Conservation (phyloP, 1,140 invertebrate species). For the Drosophila subobscura region DNA sequence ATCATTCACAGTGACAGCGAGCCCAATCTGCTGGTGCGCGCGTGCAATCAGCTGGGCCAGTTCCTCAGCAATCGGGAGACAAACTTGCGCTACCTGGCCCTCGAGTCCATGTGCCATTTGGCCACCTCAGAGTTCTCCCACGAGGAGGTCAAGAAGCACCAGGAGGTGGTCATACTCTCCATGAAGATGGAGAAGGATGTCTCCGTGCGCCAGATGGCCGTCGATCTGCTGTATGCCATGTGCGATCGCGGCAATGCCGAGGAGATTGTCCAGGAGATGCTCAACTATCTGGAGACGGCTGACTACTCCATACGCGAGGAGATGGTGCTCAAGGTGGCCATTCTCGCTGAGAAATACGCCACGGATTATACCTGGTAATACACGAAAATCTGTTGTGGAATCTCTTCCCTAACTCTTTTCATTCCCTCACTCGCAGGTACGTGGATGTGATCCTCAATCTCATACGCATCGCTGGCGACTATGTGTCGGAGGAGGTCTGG, state of each 20-base stretch:
- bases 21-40: slow-evolving; percentile 97
- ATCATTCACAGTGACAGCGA: slow-evolving; percentile 99
- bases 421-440: slow-evolving; percentile 83
- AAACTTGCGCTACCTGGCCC: slow-evolving; percentile 98
- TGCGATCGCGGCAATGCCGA: slow-evolving; percentile 99
- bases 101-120: slow-evolving; percentile 99
- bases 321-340: slow-evolving; percentile 99
- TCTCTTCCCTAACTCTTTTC: background rate
- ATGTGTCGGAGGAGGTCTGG: slow-evolving; percentile 99
- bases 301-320: slow-evolving; percentile 99
- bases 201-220: slow-evolving; percentile 98
- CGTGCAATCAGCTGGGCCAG: slow-evolving; percentile 99
- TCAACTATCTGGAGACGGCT: slow-evolving; percentile 99
- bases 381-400: background rate
- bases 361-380: slow-evolving; percentile 98
- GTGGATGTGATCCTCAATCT: slow-evolving; percentile 99
- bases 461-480: slow-evolving; percentile 99
- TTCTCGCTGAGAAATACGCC: slow-evolving; percentile 99
- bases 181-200: slow-evolving; percentile 99
- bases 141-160: slow-evolving; percentile 99
- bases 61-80: slow-evolving; percentile 99
- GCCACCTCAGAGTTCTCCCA: slow-evolving; percentile 99
- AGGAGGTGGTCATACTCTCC: slow-evolving; percentile 99
- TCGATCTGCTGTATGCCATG: slow-evolving; percentile 99
- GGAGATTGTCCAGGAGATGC: slow-evolving; percentile 99